Conservation (phyloP, 2,113 vertebrate genomes). For the Notothenia coriiceps region DNA sequence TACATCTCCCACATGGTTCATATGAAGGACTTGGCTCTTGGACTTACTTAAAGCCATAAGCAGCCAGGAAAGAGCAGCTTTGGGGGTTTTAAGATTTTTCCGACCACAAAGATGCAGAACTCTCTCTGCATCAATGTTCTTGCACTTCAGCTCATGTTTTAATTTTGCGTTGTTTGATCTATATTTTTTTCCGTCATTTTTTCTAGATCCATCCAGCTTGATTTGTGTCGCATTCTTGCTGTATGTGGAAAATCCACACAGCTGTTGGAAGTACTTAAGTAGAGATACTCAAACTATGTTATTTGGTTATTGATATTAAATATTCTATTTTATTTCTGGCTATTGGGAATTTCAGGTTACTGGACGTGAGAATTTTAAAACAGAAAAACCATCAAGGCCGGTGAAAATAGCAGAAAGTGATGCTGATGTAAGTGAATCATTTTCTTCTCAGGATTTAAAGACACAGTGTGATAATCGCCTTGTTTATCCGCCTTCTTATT, state of each 20-base stretch:
- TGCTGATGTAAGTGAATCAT: constrained; percentile 90
- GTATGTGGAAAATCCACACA: constrained; percentile 25
- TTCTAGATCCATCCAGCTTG: constrained; percentile 22
- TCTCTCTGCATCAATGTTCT: constrained; percentile 28
- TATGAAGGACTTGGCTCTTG: constrained; percentile 2
- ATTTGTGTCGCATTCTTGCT: constrained; percentile 21
- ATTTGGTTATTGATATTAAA: constrained; percentile 5
- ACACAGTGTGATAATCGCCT: constrained; percentile 41
- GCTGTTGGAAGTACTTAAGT: constrained; percentile 2
- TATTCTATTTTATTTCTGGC: constrained; percentile 53
- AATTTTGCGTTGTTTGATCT: neutral
- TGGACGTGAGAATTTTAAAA: constrained; percentile 90
- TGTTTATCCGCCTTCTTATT: constrained; percentile 44
- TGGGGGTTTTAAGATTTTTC: constrained; percentile 43
- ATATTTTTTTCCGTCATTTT: constrained; percentile 6
- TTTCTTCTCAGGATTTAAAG: constrained; percentile 45
- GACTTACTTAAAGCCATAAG: constrained; percentile 1
- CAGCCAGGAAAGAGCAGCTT: constrained; percentile 60
- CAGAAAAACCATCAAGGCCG: constrained; percentile 89
- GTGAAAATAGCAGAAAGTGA: constrained; percentile 97
- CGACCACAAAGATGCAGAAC: constrained; percentile 24
- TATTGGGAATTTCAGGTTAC: constrained; percentile 87
- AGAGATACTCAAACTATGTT: neutral
- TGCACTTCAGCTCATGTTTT: constrained; percentile 18
- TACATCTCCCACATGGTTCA: neutral